Conservation (phyloP, 2,113 vertebrate species). For the Leptosomus discolor region DNA sequence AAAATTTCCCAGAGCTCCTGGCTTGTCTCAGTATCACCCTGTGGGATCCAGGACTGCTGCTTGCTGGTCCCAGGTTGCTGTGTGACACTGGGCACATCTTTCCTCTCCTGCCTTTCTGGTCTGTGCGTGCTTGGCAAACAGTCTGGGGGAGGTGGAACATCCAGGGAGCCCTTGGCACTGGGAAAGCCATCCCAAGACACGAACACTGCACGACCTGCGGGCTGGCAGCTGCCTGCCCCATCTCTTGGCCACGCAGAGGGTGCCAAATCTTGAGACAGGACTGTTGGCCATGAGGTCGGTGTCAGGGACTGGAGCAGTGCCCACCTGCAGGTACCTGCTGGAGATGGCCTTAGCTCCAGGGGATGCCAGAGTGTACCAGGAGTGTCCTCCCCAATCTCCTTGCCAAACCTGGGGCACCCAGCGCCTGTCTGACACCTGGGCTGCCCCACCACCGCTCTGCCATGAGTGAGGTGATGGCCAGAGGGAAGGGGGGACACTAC, state of each 20-base stretch:
- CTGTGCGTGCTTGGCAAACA: not conserved
- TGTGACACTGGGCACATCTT: not conserved
- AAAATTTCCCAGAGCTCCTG: not conserved
- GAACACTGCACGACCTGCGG: too few relatives aligned
- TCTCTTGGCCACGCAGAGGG: not conserved
- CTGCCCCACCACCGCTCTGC: not conserved
- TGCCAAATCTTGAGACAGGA: not conserved
- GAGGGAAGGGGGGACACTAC: not conserved
- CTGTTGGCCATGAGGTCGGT: accelerated
- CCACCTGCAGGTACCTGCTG: not conserved
- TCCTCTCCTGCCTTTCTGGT: not conserved
- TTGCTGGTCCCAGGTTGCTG: not conserved
- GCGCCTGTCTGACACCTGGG: accelerated
- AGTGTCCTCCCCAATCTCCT: not conserved
- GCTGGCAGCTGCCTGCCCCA: not conserved
- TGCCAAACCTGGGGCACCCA: not conserved
- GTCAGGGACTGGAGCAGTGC: not conserved
- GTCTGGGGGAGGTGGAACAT: not conserved
- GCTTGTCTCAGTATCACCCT: not conserved
- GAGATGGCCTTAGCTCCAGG: not conserved
- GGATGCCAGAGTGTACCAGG: not conserved
- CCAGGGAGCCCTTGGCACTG: not conserved
- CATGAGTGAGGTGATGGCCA: not conserved
- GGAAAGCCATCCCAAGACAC: not conserved
- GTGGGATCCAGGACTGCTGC: not conserved